Evolutionary conservation across 2,888 invertebrate species (phyloP).

Genomic region (Drosophila borealis): DNA sequence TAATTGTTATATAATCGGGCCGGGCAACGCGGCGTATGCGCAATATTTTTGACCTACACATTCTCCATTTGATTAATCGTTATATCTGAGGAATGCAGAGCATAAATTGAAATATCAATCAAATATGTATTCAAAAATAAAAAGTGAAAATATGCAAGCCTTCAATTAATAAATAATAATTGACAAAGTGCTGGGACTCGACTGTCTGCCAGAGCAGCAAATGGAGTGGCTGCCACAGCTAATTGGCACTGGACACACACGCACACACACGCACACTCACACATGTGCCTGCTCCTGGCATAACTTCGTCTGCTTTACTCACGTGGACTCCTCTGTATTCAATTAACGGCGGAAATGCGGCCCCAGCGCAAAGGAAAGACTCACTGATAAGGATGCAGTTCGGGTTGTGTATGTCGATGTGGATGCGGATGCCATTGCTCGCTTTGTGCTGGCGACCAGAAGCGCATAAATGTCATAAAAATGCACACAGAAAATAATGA

Average conservation of each 20-base stretch:
- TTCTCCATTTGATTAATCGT: constrained; percentile 19
- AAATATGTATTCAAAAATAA: constrained; percentile 4
- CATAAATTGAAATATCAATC: constrained; percentile 43
- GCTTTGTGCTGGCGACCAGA: constrained; percentile 2
- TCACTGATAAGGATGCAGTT: constrained; percentile 63
- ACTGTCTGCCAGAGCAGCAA: constrained; percentile 26
- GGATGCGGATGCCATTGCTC: constrained; percentile 3
- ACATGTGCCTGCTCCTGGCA: neutral
- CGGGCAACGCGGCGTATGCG: constrained; percentile 23
- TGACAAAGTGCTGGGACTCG: constrained; percentile 46
- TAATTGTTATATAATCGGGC: neutral
- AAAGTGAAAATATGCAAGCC: constrained; percentile 25
- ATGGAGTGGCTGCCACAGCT: constrained; percentile 39
- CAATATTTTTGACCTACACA: constrained; percentile 19
- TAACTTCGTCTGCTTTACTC: constrained; percentile 1
- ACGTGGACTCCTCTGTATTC: constrained; percentile 55
- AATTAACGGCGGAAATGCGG: constrained; percentile 73
- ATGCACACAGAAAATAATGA: constrained; percentile 55
- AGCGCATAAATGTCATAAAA: constrained; percentile 53
- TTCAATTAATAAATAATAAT: constrained; percentile 60
- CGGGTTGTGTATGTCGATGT: constrained; percentile 3
- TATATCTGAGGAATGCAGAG: constrained; percentile 8
- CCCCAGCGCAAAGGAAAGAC: constrained; percentile 43
- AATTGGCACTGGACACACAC: constrained; percentile 38
- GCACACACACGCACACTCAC: constrained; percentile 5